Conservation (phyloP, 2,113 vertebrate species). For the Sclerurus mexicanus region DNA sequence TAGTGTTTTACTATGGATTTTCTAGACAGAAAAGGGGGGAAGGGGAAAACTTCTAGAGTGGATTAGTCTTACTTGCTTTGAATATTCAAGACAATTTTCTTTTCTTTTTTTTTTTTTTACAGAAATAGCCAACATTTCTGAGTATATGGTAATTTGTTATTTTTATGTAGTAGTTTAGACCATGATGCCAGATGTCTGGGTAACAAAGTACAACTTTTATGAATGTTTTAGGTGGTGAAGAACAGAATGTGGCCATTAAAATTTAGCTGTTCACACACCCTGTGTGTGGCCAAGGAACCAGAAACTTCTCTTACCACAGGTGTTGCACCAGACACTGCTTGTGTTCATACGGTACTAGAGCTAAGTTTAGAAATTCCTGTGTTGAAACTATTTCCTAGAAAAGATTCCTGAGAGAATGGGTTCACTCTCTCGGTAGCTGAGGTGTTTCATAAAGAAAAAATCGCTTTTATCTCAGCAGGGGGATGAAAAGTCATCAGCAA, state of each 20-base stretch:
- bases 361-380: not conserved
- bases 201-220: not conserved
- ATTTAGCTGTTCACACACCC: not conserved
- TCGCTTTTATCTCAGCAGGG: not conserved
- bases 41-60: not conserved
- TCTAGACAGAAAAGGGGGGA: not conserved
- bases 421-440: not conserved
- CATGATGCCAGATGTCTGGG: not conserved
- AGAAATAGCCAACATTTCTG: not conserved
- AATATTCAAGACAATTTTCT: not conserved
- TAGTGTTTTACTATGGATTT: not conserved
- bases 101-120: not conserved
- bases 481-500: not conserved
- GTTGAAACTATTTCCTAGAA: not conserved
- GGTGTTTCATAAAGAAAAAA: not conserved
- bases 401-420: not conserved
- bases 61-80: not conserved
- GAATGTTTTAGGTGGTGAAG: not conserved
- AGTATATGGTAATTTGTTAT: not conserved
- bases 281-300: not conserved
- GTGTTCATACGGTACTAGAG: not conserved
- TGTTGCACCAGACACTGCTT: not conserved
- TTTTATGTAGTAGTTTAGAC: not conserved
- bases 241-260: not conserved
- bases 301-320: not conserved